These are phyloP conservation scores for Sebastiscus tertius DNA, from an alignment of 2,797 vertebrate genomes.

Conservation along the genomic window DNA sequence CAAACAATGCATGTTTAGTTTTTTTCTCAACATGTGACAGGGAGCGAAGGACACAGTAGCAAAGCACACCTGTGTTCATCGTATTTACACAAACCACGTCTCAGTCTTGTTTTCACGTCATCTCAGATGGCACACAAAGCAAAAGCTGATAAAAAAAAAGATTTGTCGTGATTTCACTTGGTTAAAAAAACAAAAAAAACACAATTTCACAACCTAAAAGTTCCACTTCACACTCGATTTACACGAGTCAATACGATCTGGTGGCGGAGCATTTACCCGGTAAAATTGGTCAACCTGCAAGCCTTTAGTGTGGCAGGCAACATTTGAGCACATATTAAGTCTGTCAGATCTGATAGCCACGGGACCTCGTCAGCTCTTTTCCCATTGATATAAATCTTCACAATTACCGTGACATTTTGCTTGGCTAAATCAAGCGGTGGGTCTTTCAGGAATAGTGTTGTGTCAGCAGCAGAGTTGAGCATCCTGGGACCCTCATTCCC, in stretches of 20 bases:
- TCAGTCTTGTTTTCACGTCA: conserved; percentile 7
- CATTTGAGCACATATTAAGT: conserved; percentile 80
- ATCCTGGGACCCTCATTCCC: conserved; percentile 77
- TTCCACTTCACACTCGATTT: conserved; percentile 73
- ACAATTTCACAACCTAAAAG: conserved; percentile 64
- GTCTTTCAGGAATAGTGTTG: conserved; percentile 79
- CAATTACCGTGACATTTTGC: conserved; percentile 84
- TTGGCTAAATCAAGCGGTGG: conserved; percentile 77
- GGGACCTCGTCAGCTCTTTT: conserved; percentile 82
- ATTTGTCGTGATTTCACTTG: conserved; percentile 53
- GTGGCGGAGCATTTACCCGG: conserved; percentile 57
- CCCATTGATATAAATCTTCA: conserved; percentile 85
- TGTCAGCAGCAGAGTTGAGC: conserved; percentile 78
- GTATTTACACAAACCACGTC: conserved; percentile 38
- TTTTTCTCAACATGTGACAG: conserved; percentile 1
- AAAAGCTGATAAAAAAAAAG: conserved; percentile 36
- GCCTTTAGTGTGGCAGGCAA: conserved; percentile 70
- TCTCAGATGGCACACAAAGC: conserved; percentile 45
- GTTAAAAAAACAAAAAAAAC: conserved; percentile 62
- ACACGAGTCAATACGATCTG: conserved; percentile 58
- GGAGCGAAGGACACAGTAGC: conserved; percentile 6
- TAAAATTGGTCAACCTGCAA: conserved; percentile 73
- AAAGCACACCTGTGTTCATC: conserved; percentile 18
- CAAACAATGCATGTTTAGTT: conserved; percentile 22
- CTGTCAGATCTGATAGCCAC: conserved; percentile 84